Evolutionary conservation across 2,888 invertebrate genomes (phyloP), one percentile per base, ranked within the genome.

Genomic region (Polydrusus pterygomalis): DNA sequence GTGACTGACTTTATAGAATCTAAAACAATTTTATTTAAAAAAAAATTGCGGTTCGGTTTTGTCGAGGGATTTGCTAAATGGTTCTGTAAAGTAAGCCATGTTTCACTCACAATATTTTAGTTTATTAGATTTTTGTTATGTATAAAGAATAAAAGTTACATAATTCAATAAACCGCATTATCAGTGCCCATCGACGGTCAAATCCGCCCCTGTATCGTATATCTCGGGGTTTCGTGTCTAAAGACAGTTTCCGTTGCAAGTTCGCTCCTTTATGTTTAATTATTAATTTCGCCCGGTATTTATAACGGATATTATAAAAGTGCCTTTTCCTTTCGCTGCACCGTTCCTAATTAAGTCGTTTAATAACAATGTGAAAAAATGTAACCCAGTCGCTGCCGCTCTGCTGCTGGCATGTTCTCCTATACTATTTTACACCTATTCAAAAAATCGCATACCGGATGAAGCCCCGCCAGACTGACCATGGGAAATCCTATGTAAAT

Each of bases 281-380:
- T 74, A 74, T 74, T 74, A 74, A 74, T 74, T 74, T 74, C 62
- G 62, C 68, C 51, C 49, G 68, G 68, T 68, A 71, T 74, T 74
- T 74, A 74, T 74, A 74, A 68, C 74, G 74, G 74, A 68, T 68
- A 74, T 74, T 74, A 74, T 74, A 74, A 60, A 65, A 65, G 54
- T 34, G 68, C 68, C 68, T 68, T 68, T 74, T 68, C 74, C 68
- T 74, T 74, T 74, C 65, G 60, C 68, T 51, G 17, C 9, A 47
- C 58, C 65, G 30, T 68, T 74, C 60, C 45, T 74, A 74, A 74
- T 74, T 74, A 74, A 74, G 74, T 45, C 68, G 68, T 74, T 74
- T 74, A 74, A 7, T 25, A 68, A 62, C 68, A 60, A 65, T 72
- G 65, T 38, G 72, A 72, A 72, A 72, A 72, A 72, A 72, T 63